Evolutionary conservation across 2,797 vertebrate genomes (phyloP).

Genomic region (Hipposideros larvatus): DNA sequence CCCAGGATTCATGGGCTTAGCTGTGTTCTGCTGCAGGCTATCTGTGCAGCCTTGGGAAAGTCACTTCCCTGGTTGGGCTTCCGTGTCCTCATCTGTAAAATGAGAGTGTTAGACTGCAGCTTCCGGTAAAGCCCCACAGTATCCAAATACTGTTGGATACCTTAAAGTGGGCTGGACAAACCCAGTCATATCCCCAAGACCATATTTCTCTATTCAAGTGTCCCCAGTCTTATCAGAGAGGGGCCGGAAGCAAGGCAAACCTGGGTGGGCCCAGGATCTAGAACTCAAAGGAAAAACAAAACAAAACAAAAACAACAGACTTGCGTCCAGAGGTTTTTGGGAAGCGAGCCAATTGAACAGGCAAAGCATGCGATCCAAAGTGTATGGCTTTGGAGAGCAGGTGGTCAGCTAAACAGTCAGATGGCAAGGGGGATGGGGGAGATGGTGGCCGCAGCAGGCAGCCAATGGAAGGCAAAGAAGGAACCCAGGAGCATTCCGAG

Average conservation of each 20-base stretch:
- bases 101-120: neutral
- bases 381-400: conserved; percentile 65
- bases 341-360: conserved; percentile 1
- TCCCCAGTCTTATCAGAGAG: neutral
- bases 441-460: conserved; percentile 61
- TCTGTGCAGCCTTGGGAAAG: neutral
- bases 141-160: neutral
- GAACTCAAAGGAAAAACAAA: neutral
- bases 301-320: neutral
- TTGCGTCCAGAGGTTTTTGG: conserved; percentile 51
- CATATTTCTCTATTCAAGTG: neutral
- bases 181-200: neutral
- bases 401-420: conserved; percentile 79
- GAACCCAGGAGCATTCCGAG: conserved; percentile 40
- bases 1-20: neutral
- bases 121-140: neutral
- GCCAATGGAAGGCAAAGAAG: conserved; percentile 13
- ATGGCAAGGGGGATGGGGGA: conserved; percentile 70
- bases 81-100: neutral
- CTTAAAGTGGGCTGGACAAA: neutral
- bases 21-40: neutral
- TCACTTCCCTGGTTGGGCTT: neutral
- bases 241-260: neutral
- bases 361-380: conserved; percentile 23
- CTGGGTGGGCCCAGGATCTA: neutral